Evolutionary conservation across 2,888 invertebrate genomes (phyloP).

Genomic region (Andrena hattorfiana): DNA sequence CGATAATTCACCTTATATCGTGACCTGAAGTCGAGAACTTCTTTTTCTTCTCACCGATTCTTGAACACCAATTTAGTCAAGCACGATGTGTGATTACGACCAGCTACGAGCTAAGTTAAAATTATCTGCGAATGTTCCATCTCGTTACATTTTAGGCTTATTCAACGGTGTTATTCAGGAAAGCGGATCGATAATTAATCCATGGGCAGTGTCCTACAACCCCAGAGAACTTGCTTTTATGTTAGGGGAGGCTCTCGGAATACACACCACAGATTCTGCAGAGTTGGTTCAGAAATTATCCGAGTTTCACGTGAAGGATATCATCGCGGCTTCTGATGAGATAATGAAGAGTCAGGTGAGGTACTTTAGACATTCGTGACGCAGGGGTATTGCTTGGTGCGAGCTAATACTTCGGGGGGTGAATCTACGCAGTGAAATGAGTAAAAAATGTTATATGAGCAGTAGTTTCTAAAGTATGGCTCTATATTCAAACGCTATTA

Average conservation of each 20-base stretch:
- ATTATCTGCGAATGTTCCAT: neutral
- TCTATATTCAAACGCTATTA: no score
- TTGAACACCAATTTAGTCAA: neutral
- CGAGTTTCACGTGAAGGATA: slow-evolving; percentile 71
- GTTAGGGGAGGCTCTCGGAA: slow-evolving; percentile 79
- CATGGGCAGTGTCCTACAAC: slow-evolving; percentile 75
- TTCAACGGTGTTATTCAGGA: slow-evolving; percentile 79
- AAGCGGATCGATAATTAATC: slow-evolving; percentile 77
- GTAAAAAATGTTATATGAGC: no score
- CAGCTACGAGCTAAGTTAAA: neutral
- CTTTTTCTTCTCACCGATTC: neutral
- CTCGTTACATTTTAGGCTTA: slow-evolving; percentile 68
- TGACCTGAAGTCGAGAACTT: no score
- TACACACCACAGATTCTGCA: slow-evolving; percentile 75
- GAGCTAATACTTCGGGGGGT: no score
- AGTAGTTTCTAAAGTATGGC: no score
- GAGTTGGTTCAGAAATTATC: slow-evolving; percentile 78
- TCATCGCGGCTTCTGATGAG: slow-evolving; percentile 71
- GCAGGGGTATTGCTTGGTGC: no score
- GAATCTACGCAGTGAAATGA: no score
- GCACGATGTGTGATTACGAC: neutral
- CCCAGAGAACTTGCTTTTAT: slow-evolving; percentile 77
- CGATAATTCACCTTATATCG: neutral
- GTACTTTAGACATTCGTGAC: neutral
- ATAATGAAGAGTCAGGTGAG: slow-evolving; percentile 57